These are phyloP conservation scores for Gymnopithys bicolor DNA, from an alignment of 2,797 vertebrate species.

Conservation along the genomic window DNA sequence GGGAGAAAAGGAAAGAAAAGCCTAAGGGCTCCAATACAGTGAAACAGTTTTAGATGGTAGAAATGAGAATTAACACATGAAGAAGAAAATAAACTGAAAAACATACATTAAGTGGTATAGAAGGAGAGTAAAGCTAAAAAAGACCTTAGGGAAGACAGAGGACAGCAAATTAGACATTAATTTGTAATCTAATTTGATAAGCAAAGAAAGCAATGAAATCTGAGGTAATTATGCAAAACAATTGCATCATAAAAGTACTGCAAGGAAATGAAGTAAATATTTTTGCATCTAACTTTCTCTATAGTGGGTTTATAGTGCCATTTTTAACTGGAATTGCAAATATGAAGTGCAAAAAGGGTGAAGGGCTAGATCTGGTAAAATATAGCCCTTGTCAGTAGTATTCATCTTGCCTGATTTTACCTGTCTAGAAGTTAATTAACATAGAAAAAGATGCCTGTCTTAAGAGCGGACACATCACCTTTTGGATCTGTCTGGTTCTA, in stretches of 20 bases:
- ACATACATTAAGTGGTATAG: neutral
- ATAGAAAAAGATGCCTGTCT: neutral
- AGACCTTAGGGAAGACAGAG: conserved; percentile 19
- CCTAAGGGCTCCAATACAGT: neutral
- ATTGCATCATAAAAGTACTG: neutral
- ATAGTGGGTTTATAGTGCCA: neutral
- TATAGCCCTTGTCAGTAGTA: neutral
- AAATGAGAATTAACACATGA: conserved; percentile 12
- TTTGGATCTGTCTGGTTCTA: neutral
- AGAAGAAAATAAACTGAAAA: conserved; percentile 28
- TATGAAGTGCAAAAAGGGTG: neutral
- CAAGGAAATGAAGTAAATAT: neutral
- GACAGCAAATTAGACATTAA: conserved; percentile 31
- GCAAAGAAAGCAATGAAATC: conserved; percentile 10
- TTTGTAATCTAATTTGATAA: neutral
- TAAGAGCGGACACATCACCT: neutral
- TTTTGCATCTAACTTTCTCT: neutral
- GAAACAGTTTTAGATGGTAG: neutral
- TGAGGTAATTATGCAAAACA: neutral
- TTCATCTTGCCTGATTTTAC: neutral
- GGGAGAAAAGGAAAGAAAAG: neutral
- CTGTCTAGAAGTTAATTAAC: neutral
- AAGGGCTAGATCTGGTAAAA: neutral
- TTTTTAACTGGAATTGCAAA: neutral
- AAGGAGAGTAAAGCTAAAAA: conserved; percentile 21